Evolutionary conservation across 1,140 invertebrate species (phyloP).

Genomic region (Zaprionus nigranus): DNA sequence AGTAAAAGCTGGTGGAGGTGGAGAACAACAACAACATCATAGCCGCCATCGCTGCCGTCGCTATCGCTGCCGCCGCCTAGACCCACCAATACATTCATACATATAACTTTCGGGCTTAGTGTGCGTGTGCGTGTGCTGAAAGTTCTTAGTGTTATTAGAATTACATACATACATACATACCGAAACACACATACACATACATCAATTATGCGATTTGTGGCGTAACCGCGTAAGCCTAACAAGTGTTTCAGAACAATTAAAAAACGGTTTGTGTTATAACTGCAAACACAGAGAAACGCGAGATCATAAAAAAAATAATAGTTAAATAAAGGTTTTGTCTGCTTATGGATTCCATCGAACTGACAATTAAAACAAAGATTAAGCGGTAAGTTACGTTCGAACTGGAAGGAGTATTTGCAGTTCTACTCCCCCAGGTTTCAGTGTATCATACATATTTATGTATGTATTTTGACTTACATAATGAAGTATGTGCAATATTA

Average conservation of each 20-base stretch:
- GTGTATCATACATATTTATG: not conserved
- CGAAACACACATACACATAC: constrained; percentile 2
- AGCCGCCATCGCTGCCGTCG: constrained; percentile 4
- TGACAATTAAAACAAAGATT: not conserved
- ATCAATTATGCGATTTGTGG: constrained; percentile 42
- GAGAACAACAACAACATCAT: constrained; percentile 12
- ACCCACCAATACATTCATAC: constrained; percentile 44
- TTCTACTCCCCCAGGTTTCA: not conserved
- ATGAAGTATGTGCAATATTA: constrained; percentile 23
- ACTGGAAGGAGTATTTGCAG: not conserved
- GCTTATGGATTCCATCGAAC: not conserved
- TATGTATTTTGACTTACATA: constrained; percentile 40
- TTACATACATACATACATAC: constrained; percentile 11
- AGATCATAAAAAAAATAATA: not conserved
- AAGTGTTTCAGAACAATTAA: constrained; percentile 25
- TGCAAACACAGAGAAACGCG: constrained; percentile 2
- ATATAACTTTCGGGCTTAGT: constrained; percentile 15
- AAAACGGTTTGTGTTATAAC: not conserved
- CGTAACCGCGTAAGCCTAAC: constrained; percentile 25
- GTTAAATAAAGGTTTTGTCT: not conserved
- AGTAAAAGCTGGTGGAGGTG: constrained; percentile 44
- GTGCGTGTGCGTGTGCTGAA: constrained; percentile 53
- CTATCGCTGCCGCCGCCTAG: constrained; percentile 39
- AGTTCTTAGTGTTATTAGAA: constrained; percentile 50
- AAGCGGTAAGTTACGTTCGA: constrained; percentile 25